Conservation (phyloP, 2,797 vertebrate species). For the Parotocinclus haroldoi region DNA sequence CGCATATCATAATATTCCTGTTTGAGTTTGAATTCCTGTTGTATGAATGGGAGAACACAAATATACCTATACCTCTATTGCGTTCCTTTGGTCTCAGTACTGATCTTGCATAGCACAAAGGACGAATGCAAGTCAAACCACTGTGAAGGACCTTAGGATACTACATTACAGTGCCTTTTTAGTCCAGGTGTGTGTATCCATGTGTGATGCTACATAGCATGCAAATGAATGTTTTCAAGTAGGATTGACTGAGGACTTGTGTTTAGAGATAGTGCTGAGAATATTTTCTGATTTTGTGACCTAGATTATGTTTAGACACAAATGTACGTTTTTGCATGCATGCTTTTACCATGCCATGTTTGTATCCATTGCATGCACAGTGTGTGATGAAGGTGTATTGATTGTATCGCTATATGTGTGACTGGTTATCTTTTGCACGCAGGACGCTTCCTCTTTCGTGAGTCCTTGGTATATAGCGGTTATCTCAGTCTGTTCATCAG, state of each 20-base stretch:
- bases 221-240: not conserved
- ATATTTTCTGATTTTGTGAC: not conserved
- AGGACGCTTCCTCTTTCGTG: constrained; percentile 4
- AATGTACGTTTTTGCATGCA: not conserved
- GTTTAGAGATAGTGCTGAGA: constrained; percentile 9
- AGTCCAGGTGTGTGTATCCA: constrained; percentile 9
- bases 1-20: constrained; percentile 5
- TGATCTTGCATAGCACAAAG: not conserved
- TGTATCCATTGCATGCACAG: not conserved
- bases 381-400: not conserved
- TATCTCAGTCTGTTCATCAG: not conserved
- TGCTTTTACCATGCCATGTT: not conserved
- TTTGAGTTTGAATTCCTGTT: constrained; percentile 5
- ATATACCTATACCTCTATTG: not conserved
- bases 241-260: not conserved
- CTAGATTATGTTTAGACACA: not conserved
- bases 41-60: not conserved
- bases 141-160: no score
- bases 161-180: no score
- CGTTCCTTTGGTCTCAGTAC: not conserved
- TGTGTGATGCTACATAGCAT: not conserved
- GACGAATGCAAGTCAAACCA: no score
- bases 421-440: not conserved
- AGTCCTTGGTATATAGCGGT: constrained; percentile 4
- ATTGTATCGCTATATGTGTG: not conserved